These are phyloP conservation scores for Sialis fuliginosa DNA, from an alignment of 2,888 invertebrate species.

Conservation along the genomic window DNA sequence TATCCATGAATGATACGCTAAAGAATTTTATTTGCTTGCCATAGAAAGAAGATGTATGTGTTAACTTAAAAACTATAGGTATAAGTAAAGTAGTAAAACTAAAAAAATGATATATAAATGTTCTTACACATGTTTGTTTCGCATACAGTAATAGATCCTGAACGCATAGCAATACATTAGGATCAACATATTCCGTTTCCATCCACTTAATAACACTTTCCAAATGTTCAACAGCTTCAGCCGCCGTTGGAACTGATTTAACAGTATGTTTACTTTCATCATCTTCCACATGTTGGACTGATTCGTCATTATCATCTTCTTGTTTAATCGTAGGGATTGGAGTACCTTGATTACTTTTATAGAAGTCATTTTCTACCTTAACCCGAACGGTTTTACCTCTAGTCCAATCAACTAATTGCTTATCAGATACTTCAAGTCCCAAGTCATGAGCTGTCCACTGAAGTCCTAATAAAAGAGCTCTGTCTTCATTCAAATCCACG, in stretches of 20 bases:
- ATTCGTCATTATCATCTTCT: conserved; percentile 6
- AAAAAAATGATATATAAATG: too few species aligned
- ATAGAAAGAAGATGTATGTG: too few species aligned
- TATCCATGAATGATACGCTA: too few species aligned
- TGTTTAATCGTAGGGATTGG: background rate
- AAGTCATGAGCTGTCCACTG: conserved; percentile 18
- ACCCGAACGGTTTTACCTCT: background rate
- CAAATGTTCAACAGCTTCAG: conserved; percentile 23
- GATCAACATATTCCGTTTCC: conserved; percentile 29
- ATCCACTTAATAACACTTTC: conserved; percentile 27
- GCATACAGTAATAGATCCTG: conserved; percentile 2
- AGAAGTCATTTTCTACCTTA: background rate
- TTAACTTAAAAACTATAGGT: too few species aligned
- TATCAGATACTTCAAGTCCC: conserved; percentile 18
- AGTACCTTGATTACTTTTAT: too few species aligned
- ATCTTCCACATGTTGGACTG: conserved; percentile 7
- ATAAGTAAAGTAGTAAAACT: too few species aligned
- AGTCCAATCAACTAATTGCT: conserved; percentile 15
- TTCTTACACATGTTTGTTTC: background rate
- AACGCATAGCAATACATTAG: conserved; percentile 14
- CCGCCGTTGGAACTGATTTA: conserved; percentile 18
- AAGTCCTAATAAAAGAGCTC: conserved; percentile 14
- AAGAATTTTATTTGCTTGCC: too few species aligned
- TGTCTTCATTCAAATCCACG: conserved; percentile 2
- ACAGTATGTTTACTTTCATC: conserved; percentile 12